A percentile compares a stretch with the other conserved stretches of the same genome.
Conservation (phyloP, 1,140 invertebrate genomes). For the Laodelphax striatellus region DNA sequence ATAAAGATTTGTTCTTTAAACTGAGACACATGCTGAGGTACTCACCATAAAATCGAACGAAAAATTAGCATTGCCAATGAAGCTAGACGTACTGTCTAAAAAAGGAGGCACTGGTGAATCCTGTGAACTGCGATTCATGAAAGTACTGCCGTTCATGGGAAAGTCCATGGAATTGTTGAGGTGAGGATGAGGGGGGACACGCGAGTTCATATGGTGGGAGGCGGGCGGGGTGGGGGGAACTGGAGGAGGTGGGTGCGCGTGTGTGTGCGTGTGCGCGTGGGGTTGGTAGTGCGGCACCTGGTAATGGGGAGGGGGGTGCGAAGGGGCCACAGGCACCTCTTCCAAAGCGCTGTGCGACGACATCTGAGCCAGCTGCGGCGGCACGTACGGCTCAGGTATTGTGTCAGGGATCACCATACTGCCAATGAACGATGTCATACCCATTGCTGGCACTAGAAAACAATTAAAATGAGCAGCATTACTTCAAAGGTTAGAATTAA, state of each 20-base stretch:
- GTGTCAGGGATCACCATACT: constrained; percentile 8
- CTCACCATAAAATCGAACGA: constrained; percentile 32
- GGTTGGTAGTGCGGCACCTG: too few species aligned
- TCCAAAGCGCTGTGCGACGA: too few species aligned
- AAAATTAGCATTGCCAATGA: constrained; percentile 30
- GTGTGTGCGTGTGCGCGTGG: background rate
- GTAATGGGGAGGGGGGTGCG: too few species aligned
- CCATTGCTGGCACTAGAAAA: background rate
- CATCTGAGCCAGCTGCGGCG: too few species aligned
- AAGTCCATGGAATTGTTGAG: constrained; percentile 1
- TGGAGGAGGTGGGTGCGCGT: background rate
- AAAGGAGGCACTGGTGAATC: constrained; percentile 20
- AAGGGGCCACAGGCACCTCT: too few species aligned
- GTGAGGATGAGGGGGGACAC: background rate
- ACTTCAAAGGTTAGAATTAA: background rate
- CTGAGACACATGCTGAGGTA: constrained; percentile 11
- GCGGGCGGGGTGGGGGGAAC: background rate
- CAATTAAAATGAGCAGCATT: background rate
- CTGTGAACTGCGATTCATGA: background rate
- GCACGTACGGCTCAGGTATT: background rate
- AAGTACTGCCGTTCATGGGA: constrained; percentile 7
- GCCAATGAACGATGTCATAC: constrained; percentile 3
- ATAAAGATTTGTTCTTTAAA: too few species aligned
- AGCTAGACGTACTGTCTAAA: constrained; percentile 28
- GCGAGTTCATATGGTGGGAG: background rate